Base-by-base conservation (phyloP, 2,888 invertebrate genomes). In the Pyrochroa serraticornis region DNA sequence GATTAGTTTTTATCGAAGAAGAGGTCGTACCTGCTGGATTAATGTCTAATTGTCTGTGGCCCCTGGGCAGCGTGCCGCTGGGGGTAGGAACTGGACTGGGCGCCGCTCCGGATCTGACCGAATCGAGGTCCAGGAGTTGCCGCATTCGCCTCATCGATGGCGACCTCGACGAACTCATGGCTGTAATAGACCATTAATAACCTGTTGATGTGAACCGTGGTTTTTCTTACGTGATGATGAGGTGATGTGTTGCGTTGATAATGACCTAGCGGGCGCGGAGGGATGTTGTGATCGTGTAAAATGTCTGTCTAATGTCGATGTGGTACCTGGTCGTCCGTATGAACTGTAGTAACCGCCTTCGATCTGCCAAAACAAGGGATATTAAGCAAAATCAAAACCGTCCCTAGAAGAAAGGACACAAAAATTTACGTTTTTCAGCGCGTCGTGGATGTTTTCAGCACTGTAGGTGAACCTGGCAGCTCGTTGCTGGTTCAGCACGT, bases 361-460 rank as follows among this genome's bases (percentile, higher is more conserved):
- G 64, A 77, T 74, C 79, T 79, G 49, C 41, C 66, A 62, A 64
- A 50, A 48, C 45, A 42, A 10, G 7, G 37, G 13, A 8, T 7
- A 33, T 51, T 45, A 13, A n/a, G 7, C 44, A 43, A 30, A 43
- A 34, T 5, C 3, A 37, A 10, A 35, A 51, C 14, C 35, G 33
- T 31, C 38, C 9, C 43, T 14, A 38, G 31, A 32, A 43, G 32
- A 48, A 41, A 37, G 14, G 30, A 12, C 13, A 43, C 44, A 39
- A 43, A 47, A 42, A 78, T 85, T 85, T 80, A 94, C 94, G 81
- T 93, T 91, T 79, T 90, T 89, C 39, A 89, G 84, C 44, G 91
- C 92, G 68, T 91, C 91, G 65, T 92, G 91, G 69, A 94, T 91
- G 76, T 95, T 95, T 81, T 95, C 95, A 33, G 95, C 95, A 71